Evolutionary conservation across 2,888 invertebrate species (phyloP), one percentile per base, ranked within the genome.

Genomic region (Acleris emargana): DNA sequence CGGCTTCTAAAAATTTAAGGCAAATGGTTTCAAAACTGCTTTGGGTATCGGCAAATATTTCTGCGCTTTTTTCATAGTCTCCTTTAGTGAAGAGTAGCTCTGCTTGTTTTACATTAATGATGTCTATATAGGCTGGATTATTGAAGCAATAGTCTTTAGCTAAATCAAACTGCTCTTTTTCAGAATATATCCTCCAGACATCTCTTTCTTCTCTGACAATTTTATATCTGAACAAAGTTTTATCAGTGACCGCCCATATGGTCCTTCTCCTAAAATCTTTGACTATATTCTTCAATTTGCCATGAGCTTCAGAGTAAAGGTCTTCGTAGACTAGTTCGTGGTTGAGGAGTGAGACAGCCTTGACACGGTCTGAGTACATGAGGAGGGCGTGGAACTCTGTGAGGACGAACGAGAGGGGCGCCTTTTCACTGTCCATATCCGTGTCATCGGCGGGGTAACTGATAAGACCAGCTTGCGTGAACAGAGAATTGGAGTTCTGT

Each of bases 1-100:
- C 94, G 0, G 95, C 93, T 82, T 96, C 95, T 18, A 98, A 91
- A 83, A 99, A 99, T 81, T 98, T 98, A 13, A 99, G 91, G 62
- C 98, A 97, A 45, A 99, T 95, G 74, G 97, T 97, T 89, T 99
- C 99, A 82, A 99, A 99, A 20, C 98, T 97, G 50, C 96, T 96
- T 75, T 96, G 95, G 0, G 99, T 98, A 76, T 97, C 96, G 0
- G 99, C 98, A 83, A 96, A 99, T 72, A 97, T 94, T 74, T 95
- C 93, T 0, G 99, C 99, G 82, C 98, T 98, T 72, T 95, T 94
- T 67, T 96, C 94, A 76, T 95, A 98, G 86, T 96, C 94, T 66
- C 95, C 95, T 70, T 95, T 94, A 6, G 94, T 94, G 77, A 98
- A 99, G 3, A 96, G 93, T 77, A 96, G 93, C 76, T 98, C 97